phyloP scores from a whole-genome alignment of 2,113 vertebrate genomes.

The Neogale vison region DNA sequence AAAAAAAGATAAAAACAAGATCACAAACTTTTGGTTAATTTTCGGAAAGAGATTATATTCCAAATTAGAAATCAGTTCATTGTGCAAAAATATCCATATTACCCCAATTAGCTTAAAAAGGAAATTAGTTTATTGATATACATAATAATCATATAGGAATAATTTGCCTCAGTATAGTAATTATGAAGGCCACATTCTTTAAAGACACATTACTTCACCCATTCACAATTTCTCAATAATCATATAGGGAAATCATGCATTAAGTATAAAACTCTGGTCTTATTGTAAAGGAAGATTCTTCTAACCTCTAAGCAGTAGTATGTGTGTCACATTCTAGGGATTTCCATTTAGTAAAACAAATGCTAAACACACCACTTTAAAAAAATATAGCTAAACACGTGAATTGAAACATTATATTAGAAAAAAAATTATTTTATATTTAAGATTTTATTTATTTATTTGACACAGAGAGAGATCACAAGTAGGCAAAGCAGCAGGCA shows the following conservation, averaged over 20 bases:
- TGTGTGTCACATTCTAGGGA: neutral
- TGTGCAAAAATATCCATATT: neutral
- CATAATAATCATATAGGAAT: neutral
- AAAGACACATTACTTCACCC: neutral
- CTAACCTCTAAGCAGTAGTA: neutral
- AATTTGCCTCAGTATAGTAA: neutral
- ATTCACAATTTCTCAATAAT: neutral
- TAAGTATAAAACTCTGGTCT: neutral
- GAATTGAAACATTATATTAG: neutral
- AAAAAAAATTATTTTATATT: neutral
- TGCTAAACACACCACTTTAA: neutral
- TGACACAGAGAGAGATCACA: too few species aligned
- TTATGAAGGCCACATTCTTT: neutral
- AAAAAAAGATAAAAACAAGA: neutral
- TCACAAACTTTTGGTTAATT: neutral
- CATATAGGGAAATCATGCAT: neutral
- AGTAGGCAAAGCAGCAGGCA: too few species aligned
- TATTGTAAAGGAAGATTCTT: neutral
- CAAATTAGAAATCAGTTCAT: neutral
- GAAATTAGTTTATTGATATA: neutral
- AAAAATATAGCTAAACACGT: neutral
- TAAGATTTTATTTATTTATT: too few species aligned
- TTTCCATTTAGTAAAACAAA: conserved; percentile 10
- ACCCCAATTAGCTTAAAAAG: neutral
- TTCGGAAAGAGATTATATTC: neutral